Evolutionary conservation across 2,888 invertebrate genomes (phyloP).

Genomic region (Cantharis nigra): DNA sequence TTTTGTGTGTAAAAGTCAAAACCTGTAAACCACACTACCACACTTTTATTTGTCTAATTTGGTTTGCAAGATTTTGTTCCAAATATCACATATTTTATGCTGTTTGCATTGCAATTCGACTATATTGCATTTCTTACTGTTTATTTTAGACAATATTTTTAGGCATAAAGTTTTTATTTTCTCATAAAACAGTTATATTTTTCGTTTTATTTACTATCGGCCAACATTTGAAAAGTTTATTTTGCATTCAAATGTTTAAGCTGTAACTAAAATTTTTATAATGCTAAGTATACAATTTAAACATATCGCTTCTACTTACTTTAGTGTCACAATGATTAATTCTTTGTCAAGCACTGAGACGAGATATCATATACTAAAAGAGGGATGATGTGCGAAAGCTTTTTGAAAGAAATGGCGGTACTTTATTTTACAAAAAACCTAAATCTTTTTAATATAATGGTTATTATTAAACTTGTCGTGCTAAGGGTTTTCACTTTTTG

Average conservation of each 20-base stretch:
- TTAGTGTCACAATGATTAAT: not conserved
- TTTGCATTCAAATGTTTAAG: not conserved
- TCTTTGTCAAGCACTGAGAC: slow-evolving; percentile 9
- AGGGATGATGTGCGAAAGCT: slow-evolving; percentile 14
- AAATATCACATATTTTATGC: not conserved
- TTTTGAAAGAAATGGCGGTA: slow-evolving; percentile 6
- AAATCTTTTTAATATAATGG: slow-evolving; percentile 2
- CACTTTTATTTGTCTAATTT: not conserved
- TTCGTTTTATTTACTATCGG: not conserved
- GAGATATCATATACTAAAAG: slow-evolving; percentile 9
- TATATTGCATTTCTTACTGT: not conserved
- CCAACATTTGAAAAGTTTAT: not conserved
- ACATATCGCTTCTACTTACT: slow-evolving; percentile 11
- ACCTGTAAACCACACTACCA: not conserved
- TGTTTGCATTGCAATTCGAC: not conserved
- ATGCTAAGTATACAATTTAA: slow-evolving; percentile 17
- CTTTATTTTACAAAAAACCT: slow-evolving; percentile 2
- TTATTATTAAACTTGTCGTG: not conserved
- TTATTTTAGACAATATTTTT: not conserved
- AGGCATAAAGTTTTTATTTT: not conserved
- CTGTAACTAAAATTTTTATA: not conserved
- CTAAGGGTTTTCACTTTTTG: not conserved
- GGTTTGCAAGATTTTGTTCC: not conserved
- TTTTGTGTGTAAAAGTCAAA: not conserved
- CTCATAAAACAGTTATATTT: not conserved